These are phyloP conservation scores for Gephyroberyx darwinii DNA, from an alignment of 2,797 vertebrate genomes.

Conservation along the genomic window DNA sequence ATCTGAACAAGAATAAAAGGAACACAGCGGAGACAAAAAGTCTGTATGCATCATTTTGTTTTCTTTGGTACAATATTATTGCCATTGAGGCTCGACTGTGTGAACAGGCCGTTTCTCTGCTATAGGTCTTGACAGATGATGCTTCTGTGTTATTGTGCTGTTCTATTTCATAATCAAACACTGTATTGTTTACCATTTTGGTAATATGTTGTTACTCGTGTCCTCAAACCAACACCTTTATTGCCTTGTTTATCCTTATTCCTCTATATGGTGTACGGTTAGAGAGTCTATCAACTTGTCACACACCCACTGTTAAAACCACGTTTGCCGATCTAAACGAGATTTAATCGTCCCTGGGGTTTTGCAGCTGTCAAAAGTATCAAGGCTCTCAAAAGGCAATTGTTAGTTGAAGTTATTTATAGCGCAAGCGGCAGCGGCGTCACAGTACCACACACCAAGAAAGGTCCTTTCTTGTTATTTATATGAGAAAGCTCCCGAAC, in stretches of 20 bases:
- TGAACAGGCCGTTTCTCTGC: not conserved
- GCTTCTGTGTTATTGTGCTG: not conserved
- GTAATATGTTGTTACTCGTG: not conserved
- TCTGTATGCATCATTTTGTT: slow-evolving; percentile 5
- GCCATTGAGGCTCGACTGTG: not conserved
- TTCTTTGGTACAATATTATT: not conserved
- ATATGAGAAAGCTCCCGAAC: slow-evolving; percentile 39
- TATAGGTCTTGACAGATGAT: not conserved
- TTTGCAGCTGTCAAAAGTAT: slow-evolving; percentile 57
- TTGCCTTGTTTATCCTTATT: slow-evolving; percentile 12
- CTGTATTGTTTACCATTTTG: slow-evolving; percentile 8
- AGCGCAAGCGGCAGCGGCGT: slow-evolving; percentile 49
- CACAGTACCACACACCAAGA: slow-evolving; percentile 13
- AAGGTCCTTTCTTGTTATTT: slow-evolving; percentile 64
- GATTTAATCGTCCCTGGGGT: slow-evolving; percentile 54
- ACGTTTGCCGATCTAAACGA: slow-evolving; percentile 48
- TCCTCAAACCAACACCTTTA: not conserved
- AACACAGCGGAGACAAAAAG: not conserved
- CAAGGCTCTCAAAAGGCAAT: slow-evolving; percentile 53
- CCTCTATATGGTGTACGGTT: slow-evolving; percentile 10
- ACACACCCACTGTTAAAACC: slow-evolving; percentile 18
- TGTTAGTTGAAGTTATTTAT: slow-evolving; percentile 68
- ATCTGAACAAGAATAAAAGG: not conserved
- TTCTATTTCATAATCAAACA: slow-evolving; percentile 4
- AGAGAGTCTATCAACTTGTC: slow-evolving; percentile 30